phyloP scores from a whole-genome alignment of 2,113 vertebrate species.

The Erpornis zantholeuca region DNA sequence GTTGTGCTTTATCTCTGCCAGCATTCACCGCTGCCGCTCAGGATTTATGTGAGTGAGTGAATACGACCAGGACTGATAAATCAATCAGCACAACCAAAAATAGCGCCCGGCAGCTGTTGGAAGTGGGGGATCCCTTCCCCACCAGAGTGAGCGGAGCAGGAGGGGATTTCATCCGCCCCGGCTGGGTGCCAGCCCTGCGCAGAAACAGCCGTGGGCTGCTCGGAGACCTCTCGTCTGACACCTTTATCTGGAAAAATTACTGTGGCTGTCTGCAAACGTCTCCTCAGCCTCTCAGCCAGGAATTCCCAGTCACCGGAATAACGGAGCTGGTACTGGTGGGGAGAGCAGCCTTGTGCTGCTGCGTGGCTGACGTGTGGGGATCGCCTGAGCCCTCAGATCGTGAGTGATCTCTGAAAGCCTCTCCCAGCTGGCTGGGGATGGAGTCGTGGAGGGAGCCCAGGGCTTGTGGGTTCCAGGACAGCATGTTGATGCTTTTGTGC shows the following conservation, averaged over 20 bases:
- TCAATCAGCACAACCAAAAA: slow-evolving; percentile 38
- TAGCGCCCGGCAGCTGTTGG: not conserved
- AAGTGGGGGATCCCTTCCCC: slow-evolving; percentile 23
- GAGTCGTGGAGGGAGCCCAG: not conserved
- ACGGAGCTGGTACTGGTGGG: rapidly evolving
- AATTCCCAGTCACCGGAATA: not conserved
- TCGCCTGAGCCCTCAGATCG: not conserved
- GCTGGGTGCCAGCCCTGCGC: not conserved
- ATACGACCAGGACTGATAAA: slow-evolving; percentile 3
- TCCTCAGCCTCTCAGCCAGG: not conserved
- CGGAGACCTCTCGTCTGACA: not conserved
- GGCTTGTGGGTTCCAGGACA: not conserved
- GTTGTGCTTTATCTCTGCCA: not conserved
- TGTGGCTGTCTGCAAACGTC: not conserved
- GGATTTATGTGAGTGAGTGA: not conserved
- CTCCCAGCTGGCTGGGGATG: not conserved
- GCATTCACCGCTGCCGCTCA: not conserved
- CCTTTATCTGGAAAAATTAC: slow-evolving; percentile 42
- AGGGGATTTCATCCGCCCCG: not conserved
- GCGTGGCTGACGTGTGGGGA: rapidly evolving
- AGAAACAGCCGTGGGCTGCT: not conserved
- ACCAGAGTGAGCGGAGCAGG: not conserved
- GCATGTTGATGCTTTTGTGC: not conserved
- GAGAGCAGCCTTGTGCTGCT: not conserved
- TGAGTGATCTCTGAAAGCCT: not conserved